Percentiles rank a stretch among this genome's conserved stretches.
These are phyloP conservation scores for Rhynchonycteris naso DNA, from an alignment of 2,797 vertebrate genomes.

Conservation along the genomic window DNA sequence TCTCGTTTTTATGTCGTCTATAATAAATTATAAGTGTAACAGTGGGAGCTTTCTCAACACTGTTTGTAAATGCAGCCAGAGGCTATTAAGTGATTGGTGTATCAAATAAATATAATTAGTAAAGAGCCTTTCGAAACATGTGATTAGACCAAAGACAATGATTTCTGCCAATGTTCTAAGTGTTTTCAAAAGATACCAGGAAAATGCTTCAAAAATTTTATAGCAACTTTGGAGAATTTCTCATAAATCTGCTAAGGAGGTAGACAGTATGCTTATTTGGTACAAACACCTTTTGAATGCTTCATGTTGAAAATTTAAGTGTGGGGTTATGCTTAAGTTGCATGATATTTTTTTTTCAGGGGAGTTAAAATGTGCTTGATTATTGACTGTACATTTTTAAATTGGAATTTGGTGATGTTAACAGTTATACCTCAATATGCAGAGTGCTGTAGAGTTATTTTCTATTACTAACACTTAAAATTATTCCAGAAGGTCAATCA, in stretches of 20 bases:
- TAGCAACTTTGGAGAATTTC: slow-evolving; percentile 44
- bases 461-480: slow-evolving; percentile 68
- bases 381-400: slow-evolving; percentile 77
- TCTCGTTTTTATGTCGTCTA: slow-evolving; percentile 77
- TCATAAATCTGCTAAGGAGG: slow-evolving; percentile 60
- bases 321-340: slow-evolving; percentile 22
- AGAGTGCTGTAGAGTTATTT: slow-evolving; percentile 47
- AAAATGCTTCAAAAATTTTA: slow-evolving; percentile 70
- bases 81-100: slow-evolving; percentile 82
- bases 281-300: slow-evolving; percentile 11
- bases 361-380: slow-evolving; percentile 75
- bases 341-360: slow-evolving; percentile 65
- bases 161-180: slow-evolving; percentile 75
- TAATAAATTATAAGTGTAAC: slow-evolving; percentile 80
- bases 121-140: slow-evolving; percentile 80
- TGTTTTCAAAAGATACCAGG: slow-evolving; percentile 75
- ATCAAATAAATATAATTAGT: slow-evolving; percentile 83
- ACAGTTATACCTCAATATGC: slow-evolving; percentile 65
- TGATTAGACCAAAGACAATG: slow-evolving; percentile 79
- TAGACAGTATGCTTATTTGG: slow-evolving; percentile 38
- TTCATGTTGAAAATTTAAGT: slow-evolving; percentile 55
- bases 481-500: slow-evolving; percentile 82
- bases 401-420: slow-evolving; percentile 75
- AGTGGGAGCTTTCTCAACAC: slow-evolving; percentile 76
- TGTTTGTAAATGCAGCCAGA: slow-evolving; percentile 80